Evolutionary conservation across 92 coral and sea anemone species (phyloP).

Genomic region (Zoanthus gigantus): DNA sequence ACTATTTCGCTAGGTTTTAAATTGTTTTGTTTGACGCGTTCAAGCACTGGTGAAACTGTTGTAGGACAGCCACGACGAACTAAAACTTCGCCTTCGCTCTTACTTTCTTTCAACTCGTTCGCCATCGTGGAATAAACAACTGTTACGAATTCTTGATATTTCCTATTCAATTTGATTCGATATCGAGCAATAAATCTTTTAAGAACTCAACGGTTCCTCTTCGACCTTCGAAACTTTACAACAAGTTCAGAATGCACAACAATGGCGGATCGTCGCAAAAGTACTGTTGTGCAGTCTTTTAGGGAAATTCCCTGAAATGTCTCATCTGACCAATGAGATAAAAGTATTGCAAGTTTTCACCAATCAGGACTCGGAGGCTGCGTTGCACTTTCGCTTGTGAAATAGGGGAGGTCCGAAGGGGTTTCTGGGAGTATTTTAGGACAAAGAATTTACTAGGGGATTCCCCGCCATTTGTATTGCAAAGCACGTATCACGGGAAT

Average conservation of each 20-base stretch:
- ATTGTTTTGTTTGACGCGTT: conserved; percentile 13
- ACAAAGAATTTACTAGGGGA: conserved; percentile 76
- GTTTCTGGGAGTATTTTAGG: conserved; percentile 55
- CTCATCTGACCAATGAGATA: conserved; percentile 56
- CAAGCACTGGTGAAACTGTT: not conserved
- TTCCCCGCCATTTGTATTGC: conserved; percentile 66
- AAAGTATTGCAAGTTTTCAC: not conserved
- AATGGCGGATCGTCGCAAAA: conserved; percentile 79
- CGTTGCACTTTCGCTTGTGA: conserved; percentile 14
- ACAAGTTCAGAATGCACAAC: not conserved
- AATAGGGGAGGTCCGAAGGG: conserved; percentile 50
- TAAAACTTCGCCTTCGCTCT: not conserved
- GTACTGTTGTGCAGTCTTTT: not conserved
- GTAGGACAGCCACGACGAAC: conserved; percentile 29
- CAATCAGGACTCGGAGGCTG: conserved; percentile 61
- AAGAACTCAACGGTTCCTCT: not conserved
- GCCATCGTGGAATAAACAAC: not conserved
- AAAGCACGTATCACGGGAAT: conserved; percentile 15
- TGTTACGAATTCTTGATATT: not conserved
- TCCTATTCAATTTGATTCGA: not conserved
- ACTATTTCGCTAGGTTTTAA: not conserved
- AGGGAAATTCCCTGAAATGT: conserved; percentile 79
- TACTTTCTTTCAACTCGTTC: not conserved
- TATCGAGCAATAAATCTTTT: not conserved
- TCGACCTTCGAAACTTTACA: not conserved